phyloP scores from a whole-genome alignment of 1,140 invertebrate species.

The Drosophila micromelanica region DNA sequence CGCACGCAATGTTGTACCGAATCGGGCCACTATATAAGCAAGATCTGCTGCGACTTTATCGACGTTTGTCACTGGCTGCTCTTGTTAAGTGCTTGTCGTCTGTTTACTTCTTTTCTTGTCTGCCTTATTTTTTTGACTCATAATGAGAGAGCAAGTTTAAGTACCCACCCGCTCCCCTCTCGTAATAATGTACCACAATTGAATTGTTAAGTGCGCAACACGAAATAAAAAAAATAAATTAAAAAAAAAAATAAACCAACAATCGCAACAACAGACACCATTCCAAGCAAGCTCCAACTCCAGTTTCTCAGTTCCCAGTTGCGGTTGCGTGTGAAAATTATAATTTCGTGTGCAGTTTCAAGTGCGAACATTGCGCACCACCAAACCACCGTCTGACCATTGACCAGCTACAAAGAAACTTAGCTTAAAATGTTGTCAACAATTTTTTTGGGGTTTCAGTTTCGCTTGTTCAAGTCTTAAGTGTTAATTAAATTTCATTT shows the following conservation, averaged over 20 bases:
- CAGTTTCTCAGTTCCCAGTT: slow-evolving; percentile 8
- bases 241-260: slow-evolving; percentile 14
- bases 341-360: slow-evolving; percentile 73
- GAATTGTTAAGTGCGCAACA: slow-evolving; percentile 73
- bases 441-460: slow-evolving; percentile 39
- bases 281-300: slow-evolving; percentile 24
- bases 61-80: slow-evolving; percentile 54
- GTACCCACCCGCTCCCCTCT: neutral
- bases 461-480: slow-evolving; percentile 59
- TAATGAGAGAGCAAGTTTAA: slow-evolving; percentile 39
- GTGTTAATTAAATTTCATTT: slow-evolving; percentile 79
- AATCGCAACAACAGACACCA: slow-evolving; percentile 23
- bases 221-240: neutral
- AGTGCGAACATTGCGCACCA: slow-evolving; percentile 35
- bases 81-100: slow-evolving; percentile 73
- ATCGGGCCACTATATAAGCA: slow-evolving; percentile 8
- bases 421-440: slow-evolving; percentile 70
- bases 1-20: slow-evolving; percentile 46
- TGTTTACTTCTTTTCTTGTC: slow-evolving; percentile 14
- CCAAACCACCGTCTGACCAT: slow-evolving; percentile 19
- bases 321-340: slow-evolving; percentile 79
- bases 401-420: slow-evolving; percentile 41
- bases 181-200: slow-evolving; percentile 69
- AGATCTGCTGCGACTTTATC: slow-evolving; percentile 55
- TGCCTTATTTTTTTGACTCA: slow-evolving; percentile 23